A percentile compares a stretch with the other conserved stretches of the same genome.
phyloP scores from a whole-genome alignment of 2,888 invertebrate species.

The Drosophila rubida region DNA sequence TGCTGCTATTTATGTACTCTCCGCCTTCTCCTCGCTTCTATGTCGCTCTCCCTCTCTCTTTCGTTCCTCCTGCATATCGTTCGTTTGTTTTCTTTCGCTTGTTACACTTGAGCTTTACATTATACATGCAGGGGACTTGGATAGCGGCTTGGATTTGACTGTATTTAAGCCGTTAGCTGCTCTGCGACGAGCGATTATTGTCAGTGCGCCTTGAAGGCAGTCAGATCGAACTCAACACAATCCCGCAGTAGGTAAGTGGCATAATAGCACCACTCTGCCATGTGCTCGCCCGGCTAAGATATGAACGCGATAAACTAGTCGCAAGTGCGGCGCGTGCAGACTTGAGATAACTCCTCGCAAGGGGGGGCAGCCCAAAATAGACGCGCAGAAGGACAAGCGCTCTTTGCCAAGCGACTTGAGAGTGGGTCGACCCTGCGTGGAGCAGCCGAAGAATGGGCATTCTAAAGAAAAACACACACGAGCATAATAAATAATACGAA shows the following conservation, averaged over 20 bases:
- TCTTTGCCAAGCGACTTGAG: background rate
- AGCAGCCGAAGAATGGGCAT: background rate
- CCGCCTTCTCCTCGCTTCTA: background rate
- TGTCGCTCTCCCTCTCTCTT: too few relatives aligned
- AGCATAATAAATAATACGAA: background rate
- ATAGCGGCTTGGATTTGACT: background rate
- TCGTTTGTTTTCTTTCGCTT: background rate
- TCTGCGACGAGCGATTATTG: background rate
- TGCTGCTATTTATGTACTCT: constrained; percentile 1
- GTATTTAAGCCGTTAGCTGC: constrained; percentile 1
- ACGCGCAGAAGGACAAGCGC: background rate
- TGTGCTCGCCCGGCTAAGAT: background rate
- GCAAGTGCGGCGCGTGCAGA: background rate
- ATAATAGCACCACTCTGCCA: background rate
- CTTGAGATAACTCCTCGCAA: background rate
- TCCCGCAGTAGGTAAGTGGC: background rate
- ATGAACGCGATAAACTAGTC: constrained; percentile 1
- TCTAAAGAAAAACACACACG: background rate
- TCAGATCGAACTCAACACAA: background rate
- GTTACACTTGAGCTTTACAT: background rate
- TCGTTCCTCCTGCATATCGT: background rate
- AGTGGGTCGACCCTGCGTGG: background rate
- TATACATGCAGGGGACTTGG: background rate
- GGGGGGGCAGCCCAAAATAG: background rate
- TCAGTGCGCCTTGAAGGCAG: background rate